Conservation (phyloP, 2,888 invertebrate genomes). For the Cantharis lateralis region DNA sequence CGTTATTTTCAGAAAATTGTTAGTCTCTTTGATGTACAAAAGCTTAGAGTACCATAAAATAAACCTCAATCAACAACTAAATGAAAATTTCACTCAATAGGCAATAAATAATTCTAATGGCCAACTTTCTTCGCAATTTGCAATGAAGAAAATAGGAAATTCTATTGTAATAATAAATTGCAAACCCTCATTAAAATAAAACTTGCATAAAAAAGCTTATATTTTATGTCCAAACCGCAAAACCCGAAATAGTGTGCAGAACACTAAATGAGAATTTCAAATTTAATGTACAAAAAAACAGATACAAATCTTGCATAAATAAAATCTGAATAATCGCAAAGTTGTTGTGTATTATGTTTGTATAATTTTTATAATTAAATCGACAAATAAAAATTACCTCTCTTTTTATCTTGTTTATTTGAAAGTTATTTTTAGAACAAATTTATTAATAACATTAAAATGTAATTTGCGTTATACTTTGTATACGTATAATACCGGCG, state of each 20-base stretch:
- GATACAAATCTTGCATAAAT: not conserved
- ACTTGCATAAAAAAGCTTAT: not conserved
- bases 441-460: not conserved
- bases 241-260: not conserved
- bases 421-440: not conserved
- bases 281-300: not conserved
- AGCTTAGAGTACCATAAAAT: not conserved
- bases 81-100: not conserved
- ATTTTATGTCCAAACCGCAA: not conserved
- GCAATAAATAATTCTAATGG: not conserved
- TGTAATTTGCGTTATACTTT: not conserved
- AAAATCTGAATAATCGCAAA: not conserved
- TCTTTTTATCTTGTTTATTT: not conserved
- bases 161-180: not conserved
- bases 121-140: not conserved
- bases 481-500: not conserved
- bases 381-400: not conserved
- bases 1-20: not conserved
- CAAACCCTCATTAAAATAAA: not conserved
- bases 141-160: not conserved
- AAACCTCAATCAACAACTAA: not conserved
- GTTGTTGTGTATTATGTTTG: not conserved
- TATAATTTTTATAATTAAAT: not conserved
- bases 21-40: not conserved
- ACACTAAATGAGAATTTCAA: not conserved